A percentile compares a stretch with the other conserved stretches of the same genome.
phyloP scores from a whole-genome alignment of 1,140 invertebrate species.

The Sinonovacula constricta region DNA sequence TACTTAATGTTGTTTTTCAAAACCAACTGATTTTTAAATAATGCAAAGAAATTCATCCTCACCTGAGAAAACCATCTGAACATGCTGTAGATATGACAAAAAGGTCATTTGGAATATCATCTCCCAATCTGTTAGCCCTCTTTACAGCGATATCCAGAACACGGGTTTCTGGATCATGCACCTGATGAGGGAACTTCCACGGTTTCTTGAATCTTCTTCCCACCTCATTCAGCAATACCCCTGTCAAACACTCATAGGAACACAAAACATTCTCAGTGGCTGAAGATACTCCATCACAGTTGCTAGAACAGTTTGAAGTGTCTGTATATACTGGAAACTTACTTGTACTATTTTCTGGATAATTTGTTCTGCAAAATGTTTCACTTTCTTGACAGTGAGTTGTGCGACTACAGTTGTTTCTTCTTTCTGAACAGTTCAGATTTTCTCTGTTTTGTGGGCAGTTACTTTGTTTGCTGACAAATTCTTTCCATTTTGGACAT shows the following conservation, averaged over 20 bases:
- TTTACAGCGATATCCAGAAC: constrained; percentile 81
- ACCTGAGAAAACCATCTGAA: constrained; percentile 86
- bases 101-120: constrained; percentile 18
- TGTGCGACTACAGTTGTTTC: too few relatives aligned
- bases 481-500: too few relatives aligned
- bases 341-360: too few relatives aligned
- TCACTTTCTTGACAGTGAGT: neutral
- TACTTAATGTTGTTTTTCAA: too few relatives aligned
- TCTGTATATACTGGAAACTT: too few relatives aligned
- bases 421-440: neutral
- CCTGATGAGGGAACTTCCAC: constrained; percentile 76
- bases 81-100: constrained; percentile 82
- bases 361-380: too few relatives aligned
- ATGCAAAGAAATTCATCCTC: constrained; percentile 48
- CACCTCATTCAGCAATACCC: constrained; percentile 35
- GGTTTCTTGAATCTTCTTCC: constrained; percentile 68
- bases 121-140: constrained; percentile 77
- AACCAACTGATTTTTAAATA: too few relatives aligned
- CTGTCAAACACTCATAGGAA: constrained; percentile 14
- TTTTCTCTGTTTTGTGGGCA: neutral
- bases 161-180: constrained; percentile 84
- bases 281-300: neutral
- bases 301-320: too few relatives aligned
- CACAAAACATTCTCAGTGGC: neutral
- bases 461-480: neutral